Evolutionary conservation across 1,140 invertebrate species (phyloP).

Genomic region (Thaumatotibia leucotreta): DNA sequence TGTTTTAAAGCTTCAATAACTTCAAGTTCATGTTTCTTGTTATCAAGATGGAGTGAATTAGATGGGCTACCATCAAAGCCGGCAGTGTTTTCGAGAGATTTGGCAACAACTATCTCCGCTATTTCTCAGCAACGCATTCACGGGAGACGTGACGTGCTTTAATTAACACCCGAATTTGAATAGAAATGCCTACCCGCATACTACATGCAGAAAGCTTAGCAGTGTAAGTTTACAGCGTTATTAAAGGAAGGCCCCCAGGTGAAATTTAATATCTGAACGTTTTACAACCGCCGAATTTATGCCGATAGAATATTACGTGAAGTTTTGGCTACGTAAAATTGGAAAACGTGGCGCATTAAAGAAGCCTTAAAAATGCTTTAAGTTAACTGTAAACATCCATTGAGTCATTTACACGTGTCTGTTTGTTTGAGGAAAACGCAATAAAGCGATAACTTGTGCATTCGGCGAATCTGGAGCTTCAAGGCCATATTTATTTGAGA

Average conservation of each 20-base stretch:
- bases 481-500: not conserved
- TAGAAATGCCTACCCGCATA: constrained; percentile 24
- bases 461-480: not conserved
- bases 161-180: constrained; percentile 35
- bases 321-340: not conserved
- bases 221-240: constrained; percentile 11
- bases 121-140: constrained; percentile 16
- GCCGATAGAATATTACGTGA: not conserved
- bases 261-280: constrained; percentile 12
- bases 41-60: not conserved
- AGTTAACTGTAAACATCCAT: not conserved
- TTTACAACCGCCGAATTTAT: constrained; percentile 3
- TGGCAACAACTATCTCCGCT: constrained; percentile 19
- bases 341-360: not conserved
- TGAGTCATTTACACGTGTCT: constrained; percentile 2
- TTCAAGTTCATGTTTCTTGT: not conserved
- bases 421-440: constrained; percentile 1
- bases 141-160: constrained; percentile 24
- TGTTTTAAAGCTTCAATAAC: not conserved
- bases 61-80: not conserved
- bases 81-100: not conserved
- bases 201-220: not conserved
- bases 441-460: constrained; percentile 1
- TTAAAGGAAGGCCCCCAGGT: constrained; percentile 6
- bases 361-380: not conserved